These are phyloP conservation scores for Tylochromis polylepis DNA, from an alignment of 2,113 vertebrate species.

Conservation along the genomic window DNA sequence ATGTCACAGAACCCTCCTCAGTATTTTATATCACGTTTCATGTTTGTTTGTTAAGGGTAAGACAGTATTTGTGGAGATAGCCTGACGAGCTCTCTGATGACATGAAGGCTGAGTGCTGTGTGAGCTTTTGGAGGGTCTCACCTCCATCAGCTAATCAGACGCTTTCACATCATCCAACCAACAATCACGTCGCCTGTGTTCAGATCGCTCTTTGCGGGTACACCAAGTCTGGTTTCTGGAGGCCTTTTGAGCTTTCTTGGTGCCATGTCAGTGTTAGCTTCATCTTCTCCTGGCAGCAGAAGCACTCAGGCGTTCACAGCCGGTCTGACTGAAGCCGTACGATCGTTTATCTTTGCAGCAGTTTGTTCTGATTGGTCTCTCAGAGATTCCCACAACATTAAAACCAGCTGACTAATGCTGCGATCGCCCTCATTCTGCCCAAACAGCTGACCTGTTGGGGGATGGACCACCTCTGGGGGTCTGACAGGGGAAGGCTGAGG, in stretches of 20 bases:
- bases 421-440: neutral
- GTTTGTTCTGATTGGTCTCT: neutral
- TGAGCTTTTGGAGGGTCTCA: neutral
- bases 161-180: neutral
- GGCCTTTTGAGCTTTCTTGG: accelerated
- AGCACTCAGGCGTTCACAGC: neutral
- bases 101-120: neutral
- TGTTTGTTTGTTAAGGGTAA: neutral
- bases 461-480: accelerated
- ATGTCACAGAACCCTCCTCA: neutral
- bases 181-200: neutral
- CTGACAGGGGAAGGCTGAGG: neutral
- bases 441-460: neutral
- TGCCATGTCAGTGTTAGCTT: neutral
- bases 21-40: neutral
- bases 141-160: neutral
- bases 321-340: neutral
- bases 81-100: too few relatives aligned
- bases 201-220: neutral
- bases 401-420: neutral
- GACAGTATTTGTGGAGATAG: neutral
- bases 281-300: neutral
- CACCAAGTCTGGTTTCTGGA: neutral
- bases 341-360: neutral
- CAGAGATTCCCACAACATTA: neutral